Conservation (phyloP, 2,113 vertebrate genomes). For the Myodes glareolus region DNA sequence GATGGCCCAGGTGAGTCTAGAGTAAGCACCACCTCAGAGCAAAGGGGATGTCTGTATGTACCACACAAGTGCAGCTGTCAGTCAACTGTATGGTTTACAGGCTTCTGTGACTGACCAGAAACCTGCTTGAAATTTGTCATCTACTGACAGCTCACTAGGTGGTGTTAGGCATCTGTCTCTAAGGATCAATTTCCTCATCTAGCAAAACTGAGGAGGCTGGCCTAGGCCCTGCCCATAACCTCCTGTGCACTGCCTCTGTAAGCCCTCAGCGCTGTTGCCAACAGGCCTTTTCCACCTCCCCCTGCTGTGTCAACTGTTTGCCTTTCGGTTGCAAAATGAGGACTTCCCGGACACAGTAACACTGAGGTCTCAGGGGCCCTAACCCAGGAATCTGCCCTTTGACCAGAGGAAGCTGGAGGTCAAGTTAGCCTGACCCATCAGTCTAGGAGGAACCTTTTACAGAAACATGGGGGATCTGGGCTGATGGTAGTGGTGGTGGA, state of each 20-base stretch:
- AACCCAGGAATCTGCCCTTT: not conserved
- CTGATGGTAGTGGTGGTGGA: too few species aligned
- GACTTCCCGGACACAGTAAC: not conserved
- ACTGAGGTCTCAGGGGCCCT: not conserved
- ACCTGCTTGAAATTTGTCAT: not conserved
- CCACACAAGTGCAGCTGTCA: not conserved
- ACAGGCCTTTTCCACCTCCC: not conserved
- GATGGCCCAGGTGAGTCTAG: slow-evolving; percentile 32
- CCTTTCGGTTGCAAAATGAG: not conserved
- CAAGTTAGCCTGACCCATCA: not conserved
- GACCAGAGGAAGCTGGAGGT: not conserved
- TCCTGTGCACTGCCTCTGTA: not conserved
- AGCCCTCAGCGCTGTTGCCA: not conserved
- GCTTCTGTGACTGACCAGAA: not conserved
- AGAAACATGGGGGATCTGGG: not conserved
- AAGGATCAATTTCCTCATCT: not conserved
- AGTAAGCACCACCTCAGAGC: not conserved
- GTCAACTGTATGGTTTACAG: not conserved
- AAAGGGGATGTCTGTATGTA: not conserved
- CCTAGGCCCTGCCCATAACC: not conserved
- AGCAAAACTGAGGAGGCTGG: not conserved
- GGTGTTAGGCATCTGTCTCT: not conserved
- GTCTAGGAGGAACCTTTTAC: not conserved
- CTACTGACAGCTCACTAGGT: not conserved
- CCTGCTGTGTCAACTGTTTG: not conserved